phyloP scores from a whole-genome alignment of 1,140 invertebrate species.

The Drosophila mauritiana region DNA sequence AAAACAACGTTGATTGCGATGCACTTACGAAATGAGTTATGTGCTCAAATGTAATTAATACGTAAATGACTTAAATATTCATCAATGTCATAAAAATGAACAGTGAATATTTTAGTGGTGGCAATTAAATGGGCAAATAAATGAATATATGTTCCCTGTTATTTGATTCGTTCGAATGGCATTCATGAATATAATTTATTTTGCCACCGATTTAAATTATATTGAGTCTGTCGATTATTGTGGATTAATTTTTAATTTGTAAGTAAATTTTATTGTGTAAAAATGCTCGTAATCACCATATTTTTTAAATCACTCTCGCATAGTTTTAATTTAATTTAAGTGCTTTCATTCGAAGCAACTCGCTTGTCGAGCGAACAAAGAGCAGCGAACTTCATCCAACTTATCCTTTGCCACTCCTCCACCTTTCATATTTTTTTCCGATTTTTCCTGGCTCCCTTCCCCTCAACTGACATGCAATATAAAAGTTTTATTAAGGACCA shows the following conservation, averaged over 20 bases:
- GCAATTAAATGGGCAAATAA: not conserved
- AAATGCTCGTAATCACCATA: not conserved
- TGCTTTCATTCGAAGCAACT: not conserved
- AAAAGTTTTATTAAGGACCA: slow-evolving; percentile 63
- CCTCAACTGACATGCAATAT: slow-evolving; percentile 62
- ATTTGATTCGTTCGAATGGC: not conserved
- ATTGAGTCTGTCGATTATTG: not conserved
- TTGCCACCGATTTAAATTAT: not conserved
- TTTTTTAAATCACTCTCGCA: too few species aligned
- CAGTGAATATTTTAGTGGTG: not conserved
- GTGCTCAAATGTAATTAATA: not conserved
- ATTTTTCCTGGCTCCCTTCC: not conserved
- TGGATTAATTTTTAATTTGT: not conserved
- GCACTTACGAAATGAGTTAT: slow-evolving; percentile 5
- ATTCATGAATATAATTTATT: not conserved
- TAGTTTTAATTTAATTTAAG: not conserved
- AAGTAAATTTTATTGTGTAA: too few species aligned
- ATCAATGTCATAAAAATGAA: not conserved
- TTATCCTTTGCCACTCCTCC: not conserved
- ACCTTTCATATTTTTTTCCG: not conserved
- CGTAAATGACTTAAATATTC: not conserved
- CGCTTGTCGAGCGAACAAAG: not conserved
- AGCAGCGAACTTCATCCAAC: slow-evolving; percentile 5
- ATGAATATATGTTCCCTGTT: not conserved
- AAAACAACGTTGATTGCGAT: not conserved